Evolutionary conservation across 2,888 invertebrate species (phyloP), one percentile per base, ranked within the genome.

Genomic region (Epiblema foenella): DNA sequence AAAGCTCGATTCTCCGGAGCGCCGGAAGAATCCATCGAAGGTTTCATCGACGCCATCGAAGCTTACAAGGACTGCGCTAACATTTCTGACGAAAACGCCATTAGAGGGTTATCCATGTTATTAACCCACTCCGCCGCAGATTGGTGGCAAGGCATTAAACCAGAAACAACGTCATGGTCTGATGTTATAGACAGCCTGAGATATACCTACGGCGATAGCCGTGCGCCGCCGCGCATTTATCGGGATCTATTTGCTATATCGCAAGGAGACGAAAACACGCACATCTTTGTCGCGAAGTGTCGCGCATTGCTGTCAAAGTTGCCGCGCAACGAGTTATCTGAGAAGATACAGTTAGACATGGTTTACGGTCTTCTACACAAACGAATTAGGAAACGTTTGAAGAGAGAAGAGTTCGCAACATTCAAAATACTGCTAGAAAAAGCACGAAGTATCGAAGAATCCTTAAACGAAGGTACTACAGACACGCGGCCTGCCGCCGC

Each of bases 21-120:
- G 2, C 12, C 51, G 2, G 51, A 51, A 17, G 51, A 51, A 18
- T 51, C 18, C 18, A 51, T 51, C 18, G 51, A 51, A 20, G 51
- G 51, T 18, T 51, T 51, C 10, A 51, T 51, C 8, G 51, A 51
- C 51, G 51, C 51, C 51, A 51, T 51, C 18, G 51, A 51, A 10
- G 51, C 51, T 3, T 51, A 51, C 10, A 51, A 51, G 18, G 51
- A 51, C 11, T 51, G 51, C 10, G 18, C 51, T 9, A 51, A 51
- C 17, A 51, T 51, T 18, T 51, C 51, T 3, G 51, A 51, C 10
- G 51, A 51, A 10, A 51, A 51, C 18, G 51, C 51, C 20, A 51
- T 51, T 18, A 17, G 51, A 18, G 20, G 51, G 51, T 51, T 51
- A 20, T 51, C 51, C 10, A 51, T 51, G 51, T 1, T 51, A 10